A percentile compares a stretch with the other conserved stretches of the same genome.
These are phyloP conservation scores for Burhinus bistriatus DNA, from an alignment of 2,113 vertebrate species.

Conservation along the genomic window DNA sequence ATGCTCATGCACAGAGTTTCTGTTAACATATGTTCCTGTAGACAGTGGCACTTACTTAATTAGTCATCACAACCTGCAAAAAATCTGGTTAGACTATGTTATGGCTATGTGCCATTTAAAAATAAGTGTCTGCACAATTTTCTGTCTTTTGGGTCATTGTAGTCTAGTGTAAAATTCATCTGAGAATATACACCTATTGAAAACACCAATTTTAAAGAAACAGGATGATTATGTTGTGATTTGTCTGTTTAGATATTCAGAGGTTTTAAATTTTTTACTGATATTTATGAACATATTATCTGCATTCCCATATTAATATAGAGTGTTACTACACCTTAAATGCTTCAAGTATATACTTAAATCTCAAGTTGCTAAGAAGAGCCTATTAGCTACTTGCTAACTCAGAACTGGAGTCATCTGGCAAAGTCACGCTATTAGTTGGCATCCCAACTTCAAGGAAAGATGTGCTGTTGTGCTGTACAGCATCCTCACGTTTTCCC, in stretches of 20 bases:
- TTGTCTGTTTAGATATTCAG: neutral
- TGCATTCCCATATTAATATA: neutral
- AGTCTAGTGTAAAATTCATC: neutral
- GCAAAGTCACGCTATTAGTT: neutral
- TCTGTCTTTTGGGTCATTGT: neutral
- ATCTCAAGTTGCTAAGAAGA: neutral
- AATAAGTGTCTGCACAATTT: neutral
- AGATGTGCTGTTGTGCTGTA: accelerated
- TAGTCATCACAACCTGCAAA: neutral
- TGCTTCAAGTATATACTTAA: neutral
- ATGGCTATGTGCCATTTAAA: neutral
- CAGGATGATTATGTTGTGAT: neutral
- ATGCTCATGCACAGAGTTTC: neutral
- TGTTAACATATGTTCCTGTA: neutral
- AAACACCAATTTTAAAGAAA: neutral
- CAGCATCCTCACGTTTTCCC: neutral
- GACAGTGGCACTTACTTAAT: neutral
- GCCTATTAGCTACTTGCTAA: neutral
- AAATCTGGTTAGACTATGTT: neutral
- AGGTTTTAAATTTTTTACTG: neutral
- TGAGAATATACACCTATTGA: neutral
- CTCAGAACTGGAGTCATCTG: neutral
- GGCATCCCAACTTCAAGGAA: neutral
- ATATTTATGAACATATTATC: neutral
- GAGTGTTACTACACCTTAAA: neutral